Base-by-base conservation (phyloP, 2,888 invertebrate species). In the Rutpela maculata region DNA sequence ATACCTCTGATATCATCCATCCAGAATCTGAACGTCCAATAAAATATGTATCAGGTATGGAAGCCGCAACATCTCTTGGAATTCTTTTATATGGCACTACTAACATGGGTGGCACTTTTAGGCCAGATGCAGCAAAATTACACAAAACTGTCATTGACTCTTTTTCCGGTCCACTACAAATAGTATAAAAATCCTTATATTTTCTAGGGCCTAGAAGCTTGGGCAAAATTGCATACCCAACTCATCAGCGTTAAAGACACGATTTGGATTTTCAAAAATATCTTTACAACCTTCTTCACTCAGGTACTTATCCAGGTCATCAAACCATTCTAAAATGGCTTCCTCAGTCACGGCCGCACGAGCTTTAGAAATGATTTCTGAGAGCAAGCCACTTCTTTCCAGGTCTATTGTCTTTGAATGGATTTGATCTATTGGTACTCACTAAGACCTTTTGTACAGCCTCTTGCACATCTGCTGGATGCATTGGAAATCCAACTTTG, bases 21-120 rank as follows among this genome's bases (percentile, higher is more conserved):
- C 60, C 60, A 18, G 60, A 18, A 43, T 71, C 71, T 22, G 38
- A 38, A 78, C 83, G 68, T 9, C 50, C 75, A 74, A 81, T 69
- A 69, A 26, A 69, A 69, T 56, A 69, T 19, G 43, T 57, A 57
- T 69, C 68, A 55, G 56, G 68, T 43, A 71, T 31, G 18, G 17
- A 31, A 17, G 26, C 26, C n/a, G 26, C 62, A 26, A 62, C 31
- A 22, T 22, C 62, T 62, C 62, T 62, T 15, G 62, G 62, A 15
- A 22, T 11, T 1, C 62, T 22, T 22, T 15, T 31, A 57, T 69
- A 69, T 35, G 69, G 57, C 15, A 26, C 15, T 59, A 69, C n/a
- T 69, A 69, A 35, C n/a, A n/a, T n/a, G n/a, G n/a, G n/a, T n/a
- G n/a, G n/a, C n/a, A n/a, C 57, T 57, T 26, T 18, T 57, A 56